Evolutionary conservation across 2,113 vertebrate species (phyloP).

Genomic region (Rhodinocichla rosea): DNA sequence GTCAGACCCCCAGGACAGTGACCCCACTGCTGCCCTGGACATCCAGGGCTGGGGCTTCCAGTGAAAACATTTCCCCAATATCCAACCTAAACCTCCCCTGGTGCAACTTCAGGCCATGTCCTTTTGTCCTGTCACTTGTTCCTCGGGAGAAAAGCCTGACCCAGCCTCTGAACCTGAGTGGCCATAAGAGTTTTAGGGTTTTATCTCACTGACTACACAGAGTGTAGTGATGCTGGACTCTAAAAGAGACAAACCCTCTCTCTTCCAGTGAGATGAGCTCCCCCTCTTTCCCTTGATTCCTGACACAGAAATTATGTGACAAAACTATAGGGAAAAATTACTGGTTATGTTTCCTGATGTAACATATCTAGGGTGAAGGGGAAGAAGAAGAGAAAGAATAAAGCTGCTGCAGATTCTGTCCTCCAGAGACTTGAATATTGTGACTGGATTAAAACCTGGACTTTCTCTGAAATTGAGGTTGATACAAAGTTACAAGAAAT

Average conservation of each 20-base stretch:
- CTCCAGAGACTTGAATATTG: not conserved
- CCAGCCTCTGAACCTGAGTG: not conserved
- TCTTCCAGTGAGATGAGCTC: not conserved
- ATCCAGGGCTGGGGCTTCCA: not conserved
- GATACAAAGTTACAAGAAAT: not conserved
- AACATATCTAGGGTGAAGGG: not conserved
- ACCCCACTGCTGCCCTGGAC: not conserved
- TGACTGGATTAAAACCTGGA: not conserved
- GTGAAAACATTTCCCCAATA: not conserved
- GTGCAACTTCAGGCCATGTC: not conserved
- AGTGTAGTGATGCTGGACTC: not conserved
- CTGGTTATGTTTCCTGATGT: not conserved
- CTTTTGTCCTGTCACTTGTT: not conserved
- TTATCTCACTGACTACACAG: not conserved
- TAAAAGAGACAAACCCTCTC: not conserved
- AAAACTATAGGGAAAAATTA: not conserved
- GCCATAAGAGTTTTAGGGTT: rapidly evolving
- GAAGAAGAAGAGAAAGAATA: not conserved
- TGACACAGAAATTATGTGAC: not conserved
- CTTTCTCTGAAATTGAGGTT: not conserved
- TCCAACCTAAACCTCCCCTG: not conserved
- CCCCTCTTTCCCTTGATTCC: not conserved
- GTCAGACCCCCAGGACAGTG: not conserved
- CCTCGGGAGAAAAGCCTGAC: not conserved
- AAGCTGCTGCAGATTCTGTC: not conserved